phyloP scores from a whole-genome alignment of 2,113 vertebrate genomes.

The Macquaria australasica region DNA sequence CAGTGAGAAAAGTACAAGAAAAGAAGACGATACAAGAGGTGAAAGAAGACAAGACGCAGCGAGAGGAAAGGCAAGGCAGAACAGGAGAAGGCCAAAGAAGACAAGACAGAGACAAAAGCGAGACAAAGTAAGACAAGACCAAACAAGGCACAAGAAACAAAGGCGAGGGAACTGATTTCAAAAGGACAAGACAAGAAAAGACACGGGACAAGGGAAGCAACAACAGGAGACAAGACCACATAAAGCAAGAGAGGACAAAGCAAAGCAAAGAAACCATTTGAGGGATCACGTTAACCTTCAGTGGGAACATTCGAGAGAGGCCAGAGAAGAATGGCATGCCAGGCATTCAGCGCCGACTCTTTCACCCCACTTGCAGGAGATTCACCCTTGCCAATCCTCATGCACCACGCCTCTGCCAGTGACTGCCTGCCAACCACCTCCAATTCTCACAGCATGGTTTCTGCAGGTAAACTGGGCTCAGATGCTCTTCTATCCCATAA shows the following conservation, averaged over 20 bases:
- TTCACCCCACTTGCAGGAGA: constrained; percentile 91
- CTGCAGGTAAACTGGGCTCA: constrained; percentile 89
- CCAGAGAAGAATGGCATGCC: constrained; percentile 89
- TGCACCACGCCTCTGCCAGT: constrained; percentile 90
- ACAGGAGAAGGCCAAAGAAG: constrained; percentile 6
- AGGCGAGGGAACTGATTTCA: neutral
- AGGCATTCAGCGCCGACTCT: constrained; percentile 90
- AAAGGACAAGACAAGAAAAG: constrained; percentile 1
- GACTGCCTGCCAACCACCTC: constrained; percentile 93
- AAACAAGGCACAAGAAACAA: neutral
- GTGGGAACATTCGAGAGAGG: neutral
- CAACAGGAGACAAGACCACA: constrained; percentile 32
- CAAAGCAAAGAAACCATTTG: neutral
- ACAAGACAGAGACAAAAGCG: neutral
- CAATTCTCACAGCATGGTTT: constrained; percentile 92
- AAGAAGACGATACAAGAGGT: constrained; percentile 6
- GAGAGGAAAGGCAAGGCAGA: neutral
- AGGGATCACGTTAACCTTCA: constrained; percentile 2
- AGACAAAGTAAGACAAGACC: constrained; percentile 1
- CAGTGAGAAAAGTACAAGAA: constrained; percentile 10
- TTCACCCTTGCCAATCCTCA: constrained; percentile 92
- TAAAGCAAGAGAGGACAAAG: constrained; percentile 14
- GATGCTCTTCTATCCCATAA: neutral
- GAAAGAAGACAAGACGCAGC: constrained; percentile 11
- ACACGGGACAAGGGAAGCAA: neutral